A percentile compares a stretch with the other conserved stretches of the same genome.
phyloP scores from a whole-genome alignment of 2,888 invertebrate genomes.

The Hymenopus coronatus region DNA sequence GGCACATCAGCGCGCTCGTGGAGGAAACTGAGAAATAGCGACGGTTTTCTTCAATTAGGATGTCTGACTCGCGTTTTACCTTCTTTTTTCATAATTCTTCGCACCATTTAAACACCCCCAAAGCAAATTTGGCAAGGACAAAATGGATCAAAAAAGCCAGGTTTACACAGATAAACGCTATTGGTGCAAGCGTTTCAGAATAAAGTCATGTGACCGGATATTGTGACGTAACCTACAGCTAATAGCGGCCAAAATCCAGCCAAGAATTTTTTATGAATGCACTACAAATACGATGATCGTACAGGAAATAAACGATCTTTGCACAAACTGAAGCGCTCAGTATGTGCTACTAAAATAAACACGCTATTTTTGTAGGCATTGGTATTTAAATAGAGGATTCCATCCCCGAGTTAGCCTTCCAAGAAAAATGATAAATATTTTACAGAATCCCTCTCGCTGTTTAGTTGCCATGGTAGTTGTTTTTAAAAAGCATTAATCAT shows the following conservation, averaged over 20 bases:
- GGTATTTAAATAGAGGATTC: background rate
- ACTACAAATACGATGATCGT: background rate
- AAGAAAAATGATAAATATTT: background rate
- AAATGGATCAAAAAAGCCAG: constrained; percentile 21
- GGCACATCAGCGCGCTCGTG: constrained; percentile 28
- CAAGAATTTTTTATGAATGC: background rate
- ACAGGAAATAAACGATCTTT: background rate
- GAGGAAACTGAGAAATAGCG: constrained; percentile 12
- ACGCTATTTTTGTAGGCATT: background rate
- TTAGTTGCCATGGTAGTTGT: background rate
- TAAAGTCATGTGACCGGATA: constrained; percentile 17
- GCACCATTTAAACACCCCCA: constrained; percentile 25
- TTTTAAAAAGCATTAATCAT: too few species aligned
- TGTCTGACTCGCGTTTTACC: background rate
- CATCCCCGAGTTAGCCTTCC: background rate
- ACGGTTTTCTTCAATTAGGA: constrained; percentile 10
- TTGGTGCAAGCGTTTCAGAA: constrained; percentile 14
- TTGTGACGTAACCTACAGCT: background rate
- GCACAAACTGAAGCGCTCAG: background rate
- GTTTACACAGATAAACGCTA: constrained; percentile 1
- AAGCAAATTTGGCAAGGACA: constrained; percentile 26
- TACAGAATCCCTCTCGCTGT: background rate
- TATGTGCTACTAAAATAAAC: background rate
- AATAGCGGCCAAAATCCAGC: background rate
- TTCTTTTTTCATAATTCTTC: constrained; percentile 19